Base-by-base conservation (phyloP, 2,888 invertebrate genomes). In the Lasius platythorax region DNA sequence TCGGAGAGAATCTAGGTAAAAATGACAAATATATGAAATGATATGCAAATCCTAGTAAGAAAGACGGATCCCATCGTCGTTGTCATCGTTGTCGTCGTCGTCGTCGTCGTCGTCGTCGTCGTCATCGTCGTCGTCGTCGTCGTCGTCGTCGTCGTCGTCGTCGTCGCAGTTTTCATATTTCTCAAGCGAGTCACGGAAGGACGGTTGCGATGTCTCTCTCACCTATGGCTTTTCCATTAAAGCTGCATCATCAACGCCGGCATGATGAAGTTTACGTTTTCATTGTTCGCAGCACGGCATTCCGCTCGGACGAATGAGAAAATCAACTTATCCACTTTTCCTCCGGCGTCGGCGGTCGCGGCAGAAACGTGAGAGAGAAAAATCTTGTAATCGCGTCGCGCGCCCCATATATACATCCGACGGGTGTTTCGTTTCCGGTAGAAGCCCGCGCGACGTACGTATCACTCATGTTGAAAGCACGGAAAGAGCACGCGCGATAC, bases 221-320 rank as follows among this genome's bases (percentile, higher is more conserved):
- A 43, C 58, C n/a, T 66, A 67, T 79, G 72, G 73, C 37, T 79
- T 81, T 81, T 81, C 73, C 73, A 81, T 81, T 81, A 81, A 61
- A 81, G 46, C 61, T 61, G 43, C 79, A 61, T 81, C 73, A 81
- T 81, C 58, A 81, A 58, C 18, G 61, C 61, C 72, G 28, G 40
- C 61, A 12, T 28, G 78, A 58, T 56, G 78, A 56, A 33, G 72
- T 79, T 72, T 61, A 73, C 46, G 8, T 61, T 73, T 61, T 72
- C 73, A 81, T 81, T 73, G 73, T 81, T 81, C 61, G 46, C 6
- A 37, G 23, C 33, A 11, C 58, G 23, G 18, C 23, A 79, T 58
- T 79, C 15, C 58, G 23, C 18, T 61, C 58, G 46, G 53, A 43
- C 58, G 58, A 43, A 46, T 2, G 58, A 61, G 79, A 61, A 37